These are phyloP conservation scores for Chironomus striatipennis DNA, from an alignment of 1,140 invertebrate species.

Conservation along the genomic window DNA sequence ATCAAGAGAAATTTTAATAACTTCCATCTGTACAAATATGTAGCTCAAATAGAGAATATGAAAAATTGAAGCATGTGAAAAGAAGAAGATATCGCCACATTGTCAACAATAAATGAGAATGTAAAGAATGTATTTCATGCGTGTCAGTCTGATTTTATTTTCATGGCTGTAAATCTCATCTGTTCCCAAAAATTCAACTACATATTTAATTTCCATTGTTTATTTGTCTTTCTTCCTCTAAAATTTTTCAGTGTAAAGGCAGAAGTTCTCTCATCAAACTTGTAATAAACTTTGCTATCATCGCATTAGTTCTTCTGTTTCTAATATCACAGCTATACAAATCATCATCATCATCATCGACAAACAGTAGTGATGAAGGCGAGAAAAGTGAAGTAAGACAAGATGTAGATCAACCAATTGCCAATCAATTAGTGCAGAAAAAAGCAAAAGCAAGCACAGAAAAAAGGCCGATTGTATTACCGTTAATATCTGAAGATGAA, in stretches of 20 bases:
- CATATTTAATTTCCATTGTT: not conserved
- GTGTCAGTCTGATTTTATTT: not conserved
- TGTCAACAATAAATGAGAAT: not conserved
- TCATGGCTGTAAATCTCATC: too few relatives aligned
- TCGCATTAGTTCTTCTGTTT: not conserved
- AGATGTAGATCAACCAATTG: not conserved
- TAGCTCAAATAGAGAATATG: too few relatives aligned
- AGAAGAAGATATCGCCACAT: not conserved
- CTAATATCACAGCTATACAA: not conserved
- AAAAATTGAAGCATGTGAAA: too few relatives aligned
- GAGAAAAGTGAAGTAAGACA: not conserved
- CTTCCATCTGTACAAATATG: too few relatives aligned
- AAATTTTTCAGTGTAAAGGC: constrained; percentile 16
- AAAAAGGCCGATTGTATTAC: not conserved
- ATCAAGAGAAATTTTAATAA: too few relatives aligned
- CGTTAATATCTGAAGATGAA: not conserved
- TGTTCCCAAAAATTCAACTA: too few relatives aligned
- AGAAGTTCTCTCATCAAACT: constrained; percentile 10
- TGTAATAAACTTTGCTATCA: not conserved
- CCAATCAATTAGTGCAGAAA: not conserved
- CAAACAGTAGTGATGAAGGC: not conserved
- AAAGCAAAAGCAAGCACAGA: not conserved
- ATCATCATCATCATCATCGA: not conserved
- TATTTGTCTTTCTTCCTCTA: not conserved
- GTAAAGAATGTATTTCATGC: not conserved